Base-by-base conservation (phyloP, 64 coral and sea anemone species). In the Pachyseris speciosa region DNA sequence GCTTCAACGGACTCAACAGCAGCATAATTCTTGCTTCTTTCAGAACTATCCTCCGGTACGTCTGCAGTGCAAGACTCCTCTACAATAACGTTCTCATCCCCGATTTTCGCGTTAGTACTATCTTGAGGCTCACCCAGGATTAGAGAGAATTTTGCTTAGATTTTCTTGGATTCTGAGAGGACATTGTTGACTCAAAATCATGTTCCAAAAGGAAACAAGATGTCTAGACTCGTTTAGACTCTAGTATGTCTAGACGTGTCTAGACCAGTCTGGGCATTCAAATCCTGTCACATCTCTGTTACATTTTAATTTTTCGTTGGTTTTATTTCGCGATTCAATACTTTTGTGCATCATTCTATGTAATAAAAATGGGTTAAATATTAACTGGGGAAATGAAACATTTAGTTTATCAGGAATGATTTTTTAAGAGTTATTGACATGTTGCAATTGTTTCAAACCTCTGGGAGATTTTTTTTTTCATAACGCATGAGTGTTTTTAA, bases 131-230 rank as follows among this genome's bases (percentile, higher is more conserved):
- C 65, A 89, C 58, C 72, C 72, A 77, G 86, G 55, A 75, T 63
- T 76, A 88, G 40, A 88, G 86, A 42, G 86, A 43, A 20, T 88
- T 88, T 69, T 88, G 86, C 71, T 75, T 88, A 48, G 72, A 76
- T 88, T 88, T 34, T 75, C 37, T 53, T 5, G 86, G 69, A 58
- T 88, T 88, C 58, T 63, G 72, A 42, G 71, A 44, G 32, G 71
- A 75, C 86, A 75, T 88, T 70, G 64, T 48, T 86, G 63, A 68
- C 63, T 19, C 64, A 60, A 88, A 48, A 48, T 88, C 69, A 72
- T 74, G 66, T 63, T 74, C 68, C 44, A 88, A 88, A 74, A 88
- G 64, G 52, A 60, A 72, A 86, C 84, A 55, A 64, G 70, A 75
- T 75, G 72, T 48, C 72, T 75, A 75, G 72, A 75, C 72, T 49